These are phyloP conservation scores for Heliconius charithonia DNA, from an alignment of 2,888 invertebrate species.

Conservation along the genomic window DNA sequence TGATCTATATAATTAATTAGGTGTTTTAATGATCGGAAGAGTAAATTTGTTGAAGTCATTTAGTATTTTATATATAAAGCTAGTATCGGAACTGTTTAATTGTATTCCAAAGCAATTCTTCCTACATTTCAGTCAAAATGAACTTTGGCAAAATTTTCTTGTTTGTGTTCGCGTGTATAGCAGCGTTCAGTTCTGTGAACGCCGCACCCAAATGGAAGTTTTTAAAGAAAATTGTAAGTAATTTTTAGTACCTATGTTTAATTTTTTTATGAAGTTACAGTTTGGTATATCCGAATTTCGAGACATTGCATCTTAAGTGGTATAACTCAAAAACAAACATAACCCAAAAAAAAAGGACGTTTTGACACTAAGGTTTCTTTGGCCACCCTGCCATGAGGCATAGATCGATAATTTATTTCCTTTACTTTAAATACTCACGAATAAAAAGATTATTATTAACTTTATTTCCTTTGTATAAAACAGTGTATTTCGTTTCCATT, in stretches of 20 bases:
- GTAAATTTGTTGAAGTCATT: background rate
- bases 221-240: conserved; percentile 56
- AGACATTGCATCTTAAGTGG: no score
- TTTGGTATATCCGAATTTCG: no score
- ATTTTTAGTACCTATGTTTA: background rate
- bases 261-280: background rate
- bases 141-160: conserved; percentile 55
- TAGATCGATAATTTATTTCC: no score
- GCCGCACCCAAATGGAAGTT: conserved; percentile 54
- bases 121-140: conserved; percentile 51
- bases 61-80: conserved; percentile 18
- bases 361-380: background rate
- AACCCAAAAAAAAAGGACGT: background rate
- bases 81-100: background rate
- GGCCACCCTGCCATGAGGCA: background rate
- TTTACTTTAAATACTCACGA: background rate
- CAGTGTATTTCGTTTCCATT: background rate
- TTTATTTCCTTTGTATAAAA: background rate
- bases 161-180: conserved; percentile 51
- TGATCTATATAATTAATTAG: background rate
- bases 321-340: no score
- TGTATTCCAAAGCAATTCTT: background rate
- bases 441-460: background rate
- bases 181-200: conserved; percentile 47
- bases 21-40: background rate